Evolutionary conservation across 1,140 invertebrate genomes (phyloP).

Genomic region (Drosophila kikkawai): DNA sequence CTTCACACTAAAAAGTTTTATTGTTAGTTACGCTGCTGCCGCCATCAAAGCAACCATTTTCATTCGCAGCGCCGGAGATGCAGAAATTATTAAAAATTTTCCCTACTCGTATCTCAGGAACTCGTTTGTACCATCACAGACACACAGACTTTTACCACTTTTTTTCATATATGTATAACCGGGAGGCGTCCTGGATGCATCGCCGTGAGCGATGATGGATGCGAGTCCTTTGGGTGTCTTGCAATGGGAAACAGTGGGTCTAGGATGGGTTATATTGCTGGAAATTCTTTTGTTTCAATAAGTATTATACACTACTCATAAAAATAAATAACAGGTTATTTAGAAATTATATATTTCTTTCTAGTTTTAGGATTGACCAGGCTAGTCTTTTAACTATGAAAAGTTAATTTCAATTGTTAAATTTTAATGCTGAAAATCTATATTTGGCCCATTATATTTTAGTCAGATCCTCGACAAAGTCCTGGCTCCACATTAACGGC

Average conservation of each 20-base stretch:
- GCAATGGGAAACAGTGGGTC: constrained; percentile 4
- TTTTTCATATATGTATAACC: constrained; percentile 67
- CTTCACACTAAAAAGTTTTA: constrained; percentile 81
- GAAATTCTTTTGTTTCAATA: neutral
- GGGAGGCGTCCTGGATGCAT: constrained; percentile 28
- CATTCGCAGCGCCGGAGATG: constrained; percentile 81
- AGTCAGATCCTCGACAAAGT: constrained; percentile 13
- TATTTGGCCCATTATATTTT: constrained; percentile 25
- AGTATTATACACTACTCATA: neutral
- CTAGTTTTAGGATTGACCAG: neutral
- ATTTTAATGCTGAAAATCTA: neutral
- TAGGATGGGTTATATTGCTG: neutral
- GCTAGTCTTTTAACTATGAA: neutral
- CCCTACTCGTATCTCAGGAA: constrained; percentile 57
- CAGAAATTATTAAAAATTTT: constrained; percentile 80
- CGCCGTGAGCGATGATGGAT: constrained; percentile 29
- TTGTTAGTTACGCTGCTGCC: constrained; percentile 72
- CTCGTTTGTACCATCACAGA: constrained; percentile 54
- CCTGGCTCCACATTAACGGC: constrained; percentile 53
- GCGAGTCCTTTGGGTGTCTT: constrained; percentile 30
- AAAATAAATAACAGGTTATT: neutral
- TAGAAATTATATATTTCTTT: no score
- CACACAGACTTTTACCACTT: constrained; percentile 36
- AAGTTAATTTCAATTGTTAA: neutral
- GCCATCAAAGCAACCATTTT: constrained; percentile 81